Evolutionary conservation across 1,140 invertebrate genomes (phyloP), one percentile per base, ranked within the genome.

Genomic region (Asobara japonica): DNA sequence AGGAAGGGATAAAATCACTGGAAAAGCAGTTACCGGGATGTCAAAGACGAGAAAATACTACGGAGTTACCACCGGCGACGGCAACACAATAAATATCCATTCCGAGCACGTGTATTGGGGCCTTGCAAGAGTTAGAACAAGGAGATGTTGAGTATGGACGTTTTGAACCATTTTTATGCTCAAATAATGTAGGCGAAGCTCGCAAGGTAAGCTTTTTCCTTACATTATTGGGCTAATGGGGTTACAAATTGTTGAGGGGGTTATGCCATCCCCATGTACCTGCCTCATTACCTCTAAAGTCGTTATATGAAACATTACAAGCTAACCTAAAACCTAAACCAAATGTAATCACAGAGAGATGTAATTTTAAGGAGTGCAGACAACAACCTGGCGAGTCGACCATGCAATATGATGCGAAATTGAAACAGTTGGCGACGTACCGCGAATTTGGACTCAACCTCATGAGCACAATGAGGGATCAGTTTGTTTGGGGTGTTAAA

Each of bases 341-440:
- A 8, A 80, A 74, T 3, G 73, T 77, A 33, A 75, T 79, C 25
- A 77, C 79, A 1, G 79, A 81, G 62, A 16, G 77, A 29, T 79
- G 80, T 48, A 74, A 80, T n/a, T 80, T 82, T 45, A 76, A 76
- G 3, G 71, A 78, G 65, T 68, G 79, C 18, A 69, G 74, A n/a
- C 80, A 80, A 51, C 30, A 56, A 10, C 38, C 30, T 0, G 75
- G 72, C 18, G 78, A 82, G 60, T 22, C 69, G 2, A 73, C 80
- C 4, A 73, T 38, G 8, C 69, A 70, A 38, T 70, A 62, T 36
- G 4, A 61, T 4, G 68, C 51, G 2, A 70, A 61, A 3, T 27
- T 70, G 20, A 61, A 70, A 33, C 16, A 48, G 3, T n/a, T 45
- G 41, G 41, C 41, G 3, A 45, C 41, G n/a, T n/a, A 45, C 16